phyloP scores from a whole-genome alignment of 2,888 invertebrate species.

The Meiosimyza decipiens region DNA sequence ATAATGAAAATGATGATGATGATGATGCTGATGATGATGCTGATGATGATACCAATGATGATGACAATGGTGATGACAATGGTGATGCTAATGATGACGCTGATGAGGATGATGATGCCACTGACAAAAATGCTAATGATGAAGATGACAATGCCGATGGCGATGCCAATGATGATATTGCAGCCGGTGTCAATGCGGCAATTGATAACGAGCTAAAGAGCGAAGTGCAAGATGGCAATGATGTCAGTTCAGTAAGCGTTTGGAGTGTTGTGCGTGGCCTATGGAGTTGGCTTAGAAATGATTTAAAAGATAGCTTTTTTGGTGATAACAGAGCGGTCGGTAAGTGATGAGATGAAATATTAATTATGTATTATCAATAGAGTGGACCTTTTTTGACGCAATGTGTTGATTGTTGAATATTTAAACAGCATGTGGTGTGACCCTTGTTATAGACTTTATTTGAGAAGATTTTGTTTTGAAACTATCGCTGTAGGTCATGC shows the following conservation, averaged over 20 bases:
- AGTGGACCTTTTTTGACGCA: background rate
- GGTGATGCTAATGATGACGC: slow-evolving; percentile 38
- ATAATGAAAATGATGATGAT: slow-evolving; percentile 29
- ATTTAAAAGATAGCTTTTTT: slow-evolving; percentile 59
- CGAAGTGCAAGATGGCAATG: slow-evolving; percentile 50
- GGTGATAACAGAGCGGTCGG: slow-evolving; percentile 39
- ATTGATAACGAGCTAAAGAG: slow-evolving; percentile 39
- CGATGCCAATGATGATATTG: slow-evolving; percentile 40
- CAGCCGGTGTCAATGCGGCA: slow-evolving; percentile 40
- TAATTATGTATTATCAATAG: background rate
- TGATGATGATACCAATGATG: slow-evolving; percentile 38
- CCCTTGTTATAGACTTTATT: slow-evolving; percentile 26
- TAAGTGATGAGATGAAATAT: background rate
- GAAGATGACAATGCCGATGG: slow-evolving; percentile 42
- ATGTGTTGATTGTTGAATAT: background rate
- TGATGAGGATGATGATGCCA: slow-evolving; percentile 37
- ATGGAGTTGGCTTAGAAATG: slow-evolving; percentile 62
- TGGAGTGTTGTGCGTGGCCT: slow-evolving; percentile 59
- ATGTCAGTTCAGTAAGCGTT: slow-evolving; percentile 53
- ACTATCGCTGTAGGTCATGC: too few species aligned
- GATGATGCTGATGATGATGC: slow-evolving; percentile 38
- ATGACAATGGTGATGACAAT: slow-evolving; percentile 31
- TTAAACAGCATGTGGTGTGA: background rate
- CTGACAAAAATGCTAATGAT: background rate
- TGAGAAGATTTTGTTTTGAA: background rate